These are phyloP conservation scores for Schizothorax lantsangensis DNA, from an alignment of 2,797 vertebrate genomes.

Conservation along the genomic window DNA sequence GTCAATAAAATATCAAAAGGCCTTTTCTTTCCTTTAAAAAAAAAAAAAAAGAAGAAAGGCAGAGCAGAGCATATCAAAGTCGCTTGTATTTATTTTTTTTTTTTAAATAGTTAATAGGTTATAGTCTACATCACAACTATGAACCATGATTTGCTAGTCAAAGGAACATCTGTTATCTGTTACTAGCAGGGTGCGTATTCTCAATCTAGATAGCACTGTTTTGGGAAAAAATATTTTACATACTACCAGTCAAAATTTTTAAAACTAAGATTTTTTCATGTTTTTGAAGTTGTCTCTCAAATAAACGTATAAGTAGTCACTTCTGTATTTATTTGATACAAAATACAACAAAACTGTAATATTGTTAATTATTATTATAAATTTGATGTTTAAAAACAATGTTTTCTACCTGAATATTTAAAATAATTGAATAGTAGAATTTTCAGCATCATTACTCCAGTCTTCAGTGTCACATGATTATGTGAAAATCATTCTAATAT, in stretches of 20 bases:
- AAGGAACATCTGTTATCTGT: not conserved
- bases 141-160: not conserved
- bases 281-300: not conserved
- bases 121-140: not conserved
- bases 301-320: not conserved
- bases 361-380: not conserved
- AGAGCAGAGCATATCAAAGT: not conserved
- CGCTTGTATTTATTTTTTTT: not conserved
- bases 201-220: not conserved
- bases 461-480: not conserved
- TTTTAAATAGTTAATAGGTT: not conserved
- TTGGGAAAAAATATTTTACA: not conserved
- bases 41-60: not conserved
- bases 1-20: conserved; percentile 1
- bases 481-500: not conserved
- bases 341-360: not conserved
- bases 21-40: not conserved
- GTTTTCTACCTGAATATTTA: not conserved
- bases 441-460: not conserved
- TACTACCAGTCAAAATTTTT: no score
- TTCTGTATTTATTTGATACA: not conserved
- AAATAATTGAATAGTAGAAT: not conserved
- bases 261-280: not conserved
- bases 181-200: not conserved
- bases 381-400: not conserved